Base-by-base conservation (phyloP, 1,140 invertebrate genomes). In the Dryas iulia region DNA sequence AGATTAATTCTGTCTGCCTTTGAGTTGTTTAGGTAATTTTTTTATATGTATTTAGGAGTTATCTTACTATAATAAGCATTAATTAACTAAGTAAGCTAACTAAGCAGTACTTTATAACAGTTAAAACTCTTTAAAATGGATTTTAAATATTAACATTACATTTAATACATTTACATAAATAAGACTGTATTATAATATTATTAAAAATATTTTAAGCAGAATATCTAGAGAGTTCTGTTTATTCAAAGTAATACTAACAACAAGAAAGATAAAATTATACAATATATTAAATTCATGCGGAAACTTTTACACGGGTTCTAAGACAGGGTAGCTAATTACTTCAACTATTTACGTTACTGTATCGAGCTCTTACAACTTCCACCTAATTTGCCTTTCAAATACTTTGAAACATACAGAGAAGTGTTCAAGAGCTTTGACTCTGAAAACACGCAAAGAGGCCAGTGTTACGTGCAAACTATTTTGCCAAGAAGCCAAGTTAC, bases 341-440 rank as follows among this genome's bases (percentile, higher is more conserved):
- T 60, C 58, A 69, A 80, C 69, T 80, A 84, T 82, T 84, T 84
- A 77, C 76, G 69, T 72, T 66, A 72, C 72, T 68, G 68, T 66
- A 73, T 74, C 67, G 78, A 79, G 79, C 79, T 82, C 77, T 69
- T 47, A 69, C 68, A 83, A 81, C 83, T 82, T 79, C 78, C 78
- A 81, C 81, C 82, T 84, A 83, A 87, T 91, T 88, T 87, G 84
- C 86, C 80, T 89, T 89, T 87, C 83, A 89, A 86, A 89, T 87
- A 87, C 82, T 88, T 87, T 60, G 77, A 79, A 89, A 87, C 80
- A 84, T 72, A 60, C 66, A 73, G 74, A 74, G 76, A 83, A 84
- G 79, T 90, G 82, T 83, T 81, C 72, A 73, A 77, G 76, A 79
- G 72, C 76, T 86, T 84, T 83, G 83, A 82, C 72, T 81, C 72